These are phyloP conservation scores for Stratiolaelaps scimitus DNA, from an alignment of 1,140 invertebrate species.

Conservation along the genomic window DNA sequence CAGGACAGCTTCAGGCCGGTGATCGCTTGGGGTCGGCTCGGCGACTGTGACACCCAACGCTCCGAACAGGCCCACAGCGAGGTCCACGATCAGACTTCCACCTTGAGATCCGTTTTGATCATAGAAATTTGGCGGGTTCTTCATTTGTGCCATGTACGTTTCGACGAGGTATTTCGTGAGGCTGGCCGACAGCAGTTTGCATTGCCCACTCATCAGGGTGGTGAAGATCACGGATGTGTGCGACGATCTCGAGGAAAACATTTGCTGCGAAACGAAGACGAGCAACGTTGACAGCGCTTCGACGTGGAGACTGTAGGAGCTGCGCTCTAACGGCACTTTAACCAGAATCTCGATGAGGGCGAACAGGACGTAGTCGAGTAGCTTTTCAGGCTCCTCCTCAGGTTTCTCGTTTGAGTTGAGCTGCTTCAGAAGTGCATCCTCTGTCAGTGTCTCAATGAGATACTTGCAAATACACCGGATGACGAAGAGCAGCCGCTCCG, in stretches of 20 bases:
- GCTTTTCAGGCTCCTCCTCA: constrained; percentile 32
- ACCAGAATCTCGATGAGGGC: constrained; percentile 59
- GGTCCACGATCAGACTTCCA: constrained; percentile 32
- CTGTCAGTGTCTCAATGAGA: constrained; percentile 54
- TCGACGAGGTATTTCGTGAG: constrained; percentile 23
- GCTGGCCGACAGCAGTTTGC: constrained; percentile 31
- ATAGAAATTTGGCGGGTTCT: constrained; percentile 31
- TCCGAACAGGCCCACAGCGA: constrained; percentile 31
- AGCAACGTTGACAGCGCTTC: constrained; percentile 76
- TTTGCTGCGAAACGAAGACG: constrained; percentile 70
- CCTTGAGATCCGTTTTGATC: constrained; percentile 30
- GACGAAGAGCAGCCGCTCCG: constrained; percentile 82
- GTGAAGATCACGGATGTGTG: constrained; percentile 52
- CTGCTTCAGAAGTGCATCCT: constrained; percentile 45
- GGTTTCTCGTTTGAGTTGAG: constrained; percentile 40
- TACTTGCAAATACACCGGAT: constrained; percentile 77
- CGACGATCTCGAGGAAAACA: constrained; percentile 58
- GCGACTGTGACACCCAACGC: constrained; percentile 32
- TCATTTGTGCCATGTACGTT: constrained; percentile 24
- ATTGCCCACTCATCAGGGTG: constrained; percentile 45
- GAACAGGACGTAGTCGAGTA: constrained; percentile 35
- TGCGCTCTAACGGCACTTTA: constrained; percentile 56
- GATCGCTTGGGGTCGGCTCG: constrained; percentile 39
- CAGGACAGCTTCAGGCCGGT: constrained; percentile 45
- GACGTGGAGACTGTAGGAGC: constrained; percentile 64